These are phyloP conservation scores for Mastomys natalensis DNA, from an alignment of 2,113 vertebrate genomes.

Conservation along the genomic window DNA sequence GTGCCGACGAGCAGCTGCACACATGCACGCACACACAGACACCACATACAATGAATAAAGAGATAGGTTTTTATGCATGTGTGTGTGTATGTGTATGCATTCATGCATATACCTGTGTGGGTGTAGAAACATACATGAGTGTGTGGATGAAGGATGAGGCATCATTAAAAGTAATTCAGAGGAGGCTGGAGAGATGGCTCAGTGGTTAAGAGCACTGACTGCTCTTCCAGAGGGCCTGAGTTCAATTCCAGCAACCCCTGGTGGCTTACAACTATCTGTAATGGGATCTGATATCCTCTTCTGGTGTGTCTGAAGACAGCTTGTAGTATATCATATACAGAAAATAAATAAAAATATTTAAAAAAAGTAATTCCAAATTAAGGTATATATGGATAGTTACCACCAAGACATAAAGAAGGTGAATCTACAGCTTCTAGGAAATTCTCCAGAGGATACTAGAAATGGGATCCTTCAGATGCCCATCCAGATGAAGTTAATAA, in stretches of 20 bases:
- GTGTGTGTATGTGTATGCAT: too few relatives aligned
- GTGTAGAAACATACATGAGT: not conserved
- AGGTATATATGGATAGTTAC: not conserved
- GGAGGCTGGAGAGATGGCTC: too few relatives aligned
- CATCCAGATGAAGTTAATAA: not conserved
- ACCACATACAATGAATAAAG: not conserved
- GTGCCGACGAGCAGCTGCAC: not conserved
- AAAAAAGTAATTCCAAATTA: slow-evolving; percentile 1
- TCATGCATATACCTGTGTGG: not conserved
- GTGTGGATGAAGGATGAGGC: not conserved
- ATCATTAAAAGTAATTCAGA: slow-evolving; percentile 14
- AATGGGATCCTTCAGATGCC: not conserved
- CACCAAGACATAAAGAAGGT: not conserved
- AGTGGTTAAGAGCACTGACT: too few relatives aligned
- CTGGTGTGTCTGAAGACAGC: too few relatives aligned
- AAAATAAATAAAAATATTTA: too few relatives aligned
- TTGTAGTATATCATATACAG: too few relatives aligned
- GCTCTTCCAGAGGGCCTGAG: too few relatives aligned
- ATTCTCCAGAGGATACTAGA: not conserved
- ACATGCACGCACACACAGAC: not conserved
- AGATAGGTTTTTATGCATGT: not conserved
- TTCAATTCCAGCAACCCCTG: too few relatives aligned
- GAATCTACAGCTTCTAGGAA: not conserved
- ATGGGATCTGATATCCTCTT: too few relatives aligned
- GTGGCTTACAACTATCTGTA: too few relatives aligned